These are phyloP conservation scores for Tauraco erythrolophus DNA, from an alignment of 2,113 vertebrate genomes.

Conservation along the genomic window DNA sequence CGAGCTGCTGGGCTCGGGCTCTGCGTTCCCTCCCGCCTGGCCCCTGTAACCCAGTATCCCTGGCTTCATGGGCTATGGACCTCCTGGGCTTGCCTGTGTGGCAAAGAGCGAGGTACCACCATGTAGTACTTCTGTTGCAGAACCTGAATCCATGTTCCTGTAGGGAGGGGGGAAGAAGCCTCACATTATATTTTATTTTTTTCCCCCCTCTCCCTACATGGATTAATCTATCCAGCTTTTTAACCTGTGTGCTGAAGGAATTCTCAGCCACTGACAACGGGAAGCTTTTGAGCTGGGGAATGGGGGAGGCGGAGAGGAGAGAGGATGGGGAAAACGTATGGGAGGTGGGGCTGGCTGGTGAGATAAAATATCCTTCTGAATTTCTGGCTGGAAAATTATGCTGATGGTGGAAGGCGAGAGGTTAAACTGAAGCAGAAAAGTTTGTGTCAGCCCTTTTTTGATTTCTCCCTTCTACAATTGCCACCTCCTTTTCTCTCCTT, in stretches of 20 bases:
- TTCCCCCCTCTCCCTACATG: neutral
- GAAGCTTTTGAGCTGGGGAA: neutral
- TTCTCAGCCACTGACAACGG: neutral
- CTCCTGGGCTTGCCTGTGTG: fast-evolving
- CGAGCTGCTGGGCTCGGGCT: neutral
- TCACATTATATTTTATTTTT: neutral
- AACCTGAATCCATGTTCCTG: neutral
- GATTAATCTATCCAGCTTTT: slow-evolving; percentile 27
- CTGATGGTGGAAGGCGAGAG: slow-evolving; percentile 33
- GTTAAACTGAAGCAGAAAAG: slow-evolving; percentile 60
- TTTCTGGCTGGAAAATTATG: slow-evolving; percentile 19
- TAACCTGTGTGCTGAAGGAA: neutral
- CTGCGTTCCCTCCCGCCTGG: fast-evolving
- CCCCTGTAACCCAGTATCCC: fast-evolving
- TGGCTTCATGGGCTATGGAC: fast-evolving
- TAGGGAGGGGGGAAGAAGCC: neutral
- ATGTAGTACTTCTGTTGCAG: fast-evolving
- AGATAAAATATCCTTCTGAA: slow-evolving; percentile 40
- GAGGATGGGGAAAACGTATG: neutral
- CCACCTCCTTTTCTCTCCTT: neutral
- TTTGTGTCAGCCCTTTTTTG: slow-evolving; percentile 71
- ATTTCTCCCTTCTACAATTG: neutral
- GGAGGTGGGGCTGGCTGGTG: slow-evolving; percentile 29
- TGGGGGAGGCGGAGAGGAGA: neutral
- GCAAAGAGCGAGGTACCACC: fast-evolving